These are phyloP conservation scores for Ellobius talpinus DNA, from an alignment of 2,113 vertebrate genomes.

Conservation along the genomic window DNA sequence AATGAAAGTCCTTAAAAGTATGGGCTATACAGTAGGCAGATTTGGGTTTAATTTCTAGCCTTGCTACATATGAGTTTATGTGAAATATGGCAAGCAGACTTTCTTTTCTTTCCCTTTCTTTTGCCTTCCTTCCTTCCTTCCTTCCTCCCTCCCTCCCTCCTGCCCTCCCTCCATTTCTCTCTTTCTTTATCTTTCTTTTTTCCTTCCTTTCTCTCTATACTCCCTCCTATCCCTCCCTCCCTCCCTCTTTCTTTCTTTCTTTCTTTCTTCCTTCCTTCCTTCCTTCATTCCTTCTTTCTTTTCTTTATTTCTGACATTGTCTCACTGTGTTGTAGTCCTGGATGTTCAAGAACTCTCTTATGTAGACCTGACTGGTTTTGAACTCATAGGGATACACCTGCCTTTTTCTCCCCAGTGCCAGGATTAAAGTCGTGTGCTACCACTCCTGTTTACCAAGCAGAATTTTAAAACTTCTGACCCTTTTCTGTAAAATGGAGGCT, in stretches of 20 bases:
- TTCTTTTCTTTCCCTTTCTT: background rate
- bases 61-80: background rate
- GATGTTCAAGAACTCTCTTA: background rate
- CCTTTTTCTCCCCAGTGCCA: background rate
- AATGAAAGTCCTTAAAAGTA: slow-evolving; percentile 6
- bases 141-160: rapidly evolving
- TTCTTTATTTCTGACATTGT: background rate
- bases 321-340: background rate
- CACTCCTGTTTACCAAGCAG: background rate
- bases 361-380: background rate
- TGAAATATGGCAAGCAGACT: background rate
- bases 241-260: rapidly evolving
- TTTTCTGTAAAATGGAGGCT: slow-evolving; percentile 26
- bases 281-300: background rate
- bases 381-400: background rate
- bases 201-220: background rate
- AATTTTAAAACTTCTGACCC: background rate
- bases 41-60: slow-evolving; percentile 10
- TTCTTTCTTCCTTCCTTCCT: background rate
- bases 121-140: rapidly evolving
- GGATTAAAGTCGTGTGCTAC: no score
- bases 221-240: background rate
- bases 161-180: background rate
- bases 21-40: background rate
- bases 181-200: background rate